A percentile compares a stretch with the other conserved stretches of the same genome.
phyloP scores from a whole-genome alignment of 2,888 invertebrate genomes.

The Prosapia bicincta region DNA sequence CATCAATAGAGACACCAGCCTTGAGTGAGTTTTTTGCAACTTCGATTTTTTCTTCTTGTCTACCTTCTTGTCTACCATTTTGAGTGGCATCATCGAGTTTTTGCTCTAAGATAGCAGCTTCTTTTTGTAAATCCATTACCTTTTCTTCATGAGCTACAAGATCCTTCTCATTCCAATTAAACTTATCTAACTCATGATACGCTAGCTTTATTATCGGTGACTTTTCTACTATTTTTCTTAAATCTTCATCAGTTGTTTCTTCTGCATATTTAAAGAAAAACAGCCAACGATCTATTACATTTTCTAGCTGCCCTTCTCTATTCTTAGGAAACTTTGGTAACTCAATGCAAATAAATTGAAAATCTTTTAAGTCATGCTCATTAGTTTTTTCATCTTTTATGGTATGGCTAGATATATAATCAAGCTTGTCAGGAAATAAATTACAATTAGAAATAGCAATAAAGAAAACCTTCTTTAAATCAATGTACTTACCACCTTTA shows the following conservation, averaged over 20 bases:
- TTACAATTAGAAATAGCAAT: slow-evolving; percentile 39
- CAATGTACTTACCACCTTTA: slow-evolving; percentile 35
- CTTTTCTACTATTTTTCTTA: slow-evolving; percentile 12
- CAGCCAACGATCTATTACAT: slow-evolving; percentile 39
- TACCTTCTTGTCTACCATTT: slow-evolving; percentile 21
- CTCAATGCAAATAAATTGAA: slow-evolving; percentile 39
- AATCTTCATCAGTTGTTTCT: slow-evolving; percentile 38
- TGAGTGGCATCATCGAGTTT: slow-evolving; percentile 38
- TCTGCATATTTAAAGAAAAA: slow-evolving; percentile 40
- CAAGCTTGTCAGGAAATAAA: slow-evolving; percentile 40
- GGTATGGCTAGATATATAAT: slow-evolving; percentile 30
- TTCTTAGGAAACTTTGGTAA: slow-evolving; percentile 40
- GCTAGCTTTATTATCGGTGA: slow-evolving; percentile 27
- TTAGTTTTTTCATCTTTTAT: slow-evolving; percentile 38
- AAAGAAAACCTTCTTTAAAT: slow-evolving; percentile 41
- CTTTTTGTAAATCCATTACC: slow-evolving; percentile 35
- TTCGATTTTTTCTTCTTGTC: no score
- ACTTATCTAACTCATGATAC: slow-evolving; percentile 34
- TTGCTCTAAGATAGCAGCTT: slow-evolving; percentile 38
- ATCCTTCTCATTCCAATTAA: slow-evolving; percentile 40
- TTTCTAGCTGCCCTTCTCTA: slow-evolving; percentile 33
- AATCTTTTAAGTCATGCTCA: slow-evolving; percentile 40
- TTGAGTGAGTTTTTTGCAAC: no score
- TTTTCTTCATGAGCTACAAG: slow-evolving; percentile 40
- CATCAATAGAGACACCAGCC: no score